Evolutionary conservation across 2,888 invertebrate genomes (phyloP).

Genomic region (Tachina fera): DNA sequence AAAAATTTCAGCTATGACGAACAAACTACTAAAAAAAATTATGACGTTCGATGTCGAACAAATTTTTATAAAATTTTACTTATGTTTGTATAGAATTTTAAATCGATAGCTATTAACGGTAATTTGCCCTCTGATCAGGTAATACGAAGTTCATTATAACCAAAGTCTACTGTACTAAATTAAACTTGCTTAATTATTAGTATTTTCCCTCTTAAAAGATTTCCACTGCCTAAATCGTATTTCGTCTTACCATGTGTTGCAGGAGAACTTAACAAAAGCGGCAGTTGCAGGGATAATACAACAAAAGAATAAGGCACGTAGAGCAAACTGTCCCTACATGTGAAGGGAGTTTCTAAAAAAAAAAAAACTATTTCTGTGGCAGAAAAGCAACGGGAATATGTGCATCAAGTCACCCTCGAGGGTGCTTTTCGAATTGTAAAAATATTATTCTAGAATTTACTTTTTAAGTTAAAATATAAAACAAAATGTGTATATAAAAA

Average conservation of each 20-base stretch:
- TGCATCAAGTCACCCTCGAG: background rate
- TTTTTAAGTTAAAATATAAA: conserved; percentile 29
- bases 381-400: conserved; percentile 9
- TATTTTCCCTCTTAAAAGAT: background rate
- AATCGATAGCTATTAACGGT: too few species aligned
- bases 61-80: too few species aligned
- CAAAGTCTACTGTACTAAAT: too few species aligned
- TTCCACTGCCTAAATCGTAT: conserved; percentile 14
- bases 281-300: conserved; percentile 9
- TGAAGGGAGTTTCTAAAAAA: conserved; percentile 11
- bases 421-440: conserved; percentile 28
- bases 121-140: too few species aligned
- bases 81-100: too few species aligned
- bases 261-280: conserved; percentile 67
- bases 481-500: conserved; percentile 1
- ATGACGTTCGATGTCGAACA: too few species aligned
- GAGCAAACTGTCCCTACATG: conserved; percentile 44
- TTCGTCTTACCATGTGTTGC: conserved; percentile 28
- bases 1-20: too few species aligned
- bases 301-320: conserved; percentile 30
- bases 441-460: conserved; percentile 62
- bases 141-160: too few species aligned
- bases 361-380: conserved; percentile 8
- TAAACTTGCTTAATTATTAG: background rate
- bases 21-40: too few species aligned